These are phyloP conservation scores for Taenioides sp. DNA, from an alignment of 2,797 vertebrate genomes.

Conservation along the genomic window DNA sequence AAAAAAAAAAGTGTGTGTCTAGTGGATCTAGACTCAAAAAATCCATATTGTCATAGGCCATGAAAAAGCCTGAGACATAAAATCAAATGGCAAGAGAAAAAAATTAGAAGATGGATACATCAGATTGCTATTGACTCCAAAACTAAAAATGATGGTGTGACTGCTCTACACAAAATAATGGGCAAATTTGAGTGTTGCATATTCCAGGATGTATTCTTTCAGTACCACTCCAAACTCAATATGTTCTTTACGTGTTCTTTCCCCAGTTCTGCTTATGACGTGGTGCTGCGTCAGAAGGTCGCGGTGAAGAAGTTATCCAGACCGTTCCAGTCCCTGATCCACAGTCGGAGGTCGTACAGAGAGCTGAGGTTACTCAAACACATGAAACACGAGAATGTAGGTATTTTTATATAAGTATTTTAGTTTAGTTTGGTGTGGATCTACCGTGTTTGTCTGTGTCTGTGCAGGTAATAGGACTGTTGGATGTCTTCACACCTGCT, in stretches of 20 bases:
- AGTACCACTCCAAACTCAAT: neutral
- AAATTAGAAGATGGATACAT: neutral
- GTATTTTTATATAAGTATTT: constrained; percentile 55
- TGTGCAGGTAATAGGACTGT: constrained; percentile 89
- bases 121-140: neutral
- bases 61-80: neutral
- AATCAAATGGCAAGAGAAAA: neutral
- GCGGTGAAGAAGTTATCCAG: constrained; percentile 98
- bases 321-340: constrained; percentile 96
- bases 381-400: constrained; percentile 98
- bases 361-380: constrained; percentile 96
- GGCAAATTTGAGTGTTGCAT: neutral
- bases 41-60: too few relatives aligned
- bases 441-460: constrained; percentile 23
- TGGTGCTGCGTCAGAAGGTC: constrained; percentile 84
- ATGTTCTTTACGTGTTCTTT: constrained; percentile 1
- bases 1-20: too few relatives aligned
- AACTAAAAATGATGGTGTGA: too few relatives aligned
- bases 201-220: neutral
- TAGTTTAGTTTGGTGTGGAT: constrained; percentile 50
- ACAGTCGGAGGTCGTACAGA: constrained; percentile 92
- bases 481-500: constrained; percentile 97
- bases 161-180: neutral
- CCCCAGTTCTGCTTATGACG: constrained; percentile 89
- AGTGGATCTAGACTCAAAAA: too few relatives aligned